These are phyloP conservation scores for Cataglyphis cursor DNA, from an alignment of 2,888 invertebrate genomes.

Conservation along the genomic window DNA sequence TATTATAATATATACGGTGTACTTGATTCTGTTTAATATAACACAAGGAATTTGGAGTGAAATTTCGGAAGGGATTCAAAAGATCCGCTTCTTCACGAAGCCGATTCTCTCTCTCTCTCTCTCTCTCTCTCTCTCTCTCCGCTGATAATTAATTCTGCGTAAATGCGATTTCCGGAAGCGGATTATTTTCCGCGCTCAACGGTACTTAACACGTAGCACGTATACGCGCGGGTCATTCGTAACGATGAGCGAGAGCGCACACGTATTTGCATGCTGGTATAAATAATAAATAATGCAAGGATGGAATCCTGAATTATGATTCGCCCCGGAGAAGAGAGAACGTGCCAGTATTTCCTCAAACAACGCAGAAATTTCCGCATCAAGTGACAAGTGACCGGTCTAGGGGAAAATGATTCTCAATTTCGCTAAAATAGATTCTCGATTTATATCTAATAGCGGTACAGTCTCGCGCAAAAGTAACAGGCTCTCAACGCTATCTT, in stretches of 20 bases:
- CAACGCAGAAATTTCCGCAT: conserved; percentile 38
- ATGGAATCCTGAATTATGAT: conserved; percentile 51
- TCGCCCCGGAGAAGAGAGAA: conserved; percentile 40
- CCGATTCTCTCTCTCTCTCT: not conserved
- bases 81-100: not conserved
- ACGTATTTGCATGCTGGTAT: conserved; percentile 39
- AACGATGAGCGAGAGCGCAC: conserved; percentile 22
- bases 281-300: conserved; percentile 54
- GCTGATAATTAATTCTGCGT: conserved; percentile 48
- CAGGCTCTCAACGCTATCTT: not conserved
- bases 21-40: not conserved
- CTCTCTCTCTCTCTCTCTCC: not conserved
- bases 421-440: conserved; percentile 15
- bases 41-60: conserved; percentile 4
- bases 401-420: conserved; percentile 35
- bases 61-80: conserved; percentile 12
- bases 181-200: conserved; percentile 49
- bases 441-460: conserved; percentile 23
- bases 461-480: not conserved
- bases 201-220: conserved; percentile 38
- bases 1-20: not conserved
- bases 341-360: conserved; percentile 42
- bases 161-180: conserved; percentile 55
- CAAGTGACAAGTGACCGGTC: conserved; percentile 31
- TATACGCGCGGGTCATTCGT: conserved; percentile 49